A percentile compares a stretch with the other conserved stretches of the same genome.
phyloP scores from a whole-genome alignment of 2,888 invertebrate species.

The Keiferia lycopersicella region DNA sequence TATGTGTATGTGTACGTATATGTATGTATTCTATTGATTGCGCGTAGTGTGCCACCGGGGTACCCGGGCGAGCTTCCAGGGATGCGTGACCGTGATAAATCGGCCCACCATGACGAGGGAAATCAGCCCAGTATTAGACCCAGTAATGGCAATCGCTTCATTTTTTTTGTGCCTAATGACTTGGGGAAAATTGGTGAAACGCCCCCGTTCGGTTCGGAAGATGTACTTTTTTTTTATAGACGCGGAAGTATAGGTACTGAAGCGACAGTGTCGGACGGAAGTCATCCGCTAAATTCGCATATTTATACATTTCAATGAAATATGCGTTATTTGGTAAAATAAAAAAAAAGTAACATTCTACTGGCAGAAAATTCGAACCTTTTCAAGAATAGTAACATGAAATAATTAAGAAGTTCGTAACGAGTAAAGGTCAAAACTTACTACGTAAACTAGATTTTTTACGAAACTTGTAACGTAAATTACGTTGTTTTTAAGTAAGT shows the following conservation, averaged over 20 bases:
- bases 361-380: too few species aligned
- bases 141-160: background rate
- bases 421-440: background rate
- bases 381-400: too few species aligned
- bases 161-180: constrained; percentile 15
- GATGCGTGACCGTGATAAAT: constrained; percentile 16
- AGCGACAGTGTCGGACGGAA: too few species aligned
- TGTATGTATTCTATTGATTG: constrained; percentile 14
- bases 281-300: too few species aligned
- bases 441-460: too few species aligned
- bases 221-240: background rate
- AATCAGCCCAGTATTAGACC: constrained; percentile 1
- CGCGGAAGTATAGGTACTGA: too few species aligned
- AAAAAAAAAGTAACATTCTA: too few species aligned
- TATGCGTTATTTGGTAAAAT: too few species aligned
- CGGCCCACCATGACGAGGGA: background rate
- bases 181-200: constrained; percentile 7
- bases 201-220: background rate
- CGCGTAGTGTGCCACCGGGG: constrained; percentile 3
- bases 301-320: too few species aligned
- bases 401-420: too few species aligned
- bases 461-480: background rate
- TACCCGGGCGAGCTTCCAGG: background rate
- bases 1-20: too few species aligned
- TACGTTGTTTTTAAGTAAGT: background rate